Evolutionary conservation across 2,797 vertebrate genomes (phyloP).

Genomic region (Pangasius macronema): DNA sequence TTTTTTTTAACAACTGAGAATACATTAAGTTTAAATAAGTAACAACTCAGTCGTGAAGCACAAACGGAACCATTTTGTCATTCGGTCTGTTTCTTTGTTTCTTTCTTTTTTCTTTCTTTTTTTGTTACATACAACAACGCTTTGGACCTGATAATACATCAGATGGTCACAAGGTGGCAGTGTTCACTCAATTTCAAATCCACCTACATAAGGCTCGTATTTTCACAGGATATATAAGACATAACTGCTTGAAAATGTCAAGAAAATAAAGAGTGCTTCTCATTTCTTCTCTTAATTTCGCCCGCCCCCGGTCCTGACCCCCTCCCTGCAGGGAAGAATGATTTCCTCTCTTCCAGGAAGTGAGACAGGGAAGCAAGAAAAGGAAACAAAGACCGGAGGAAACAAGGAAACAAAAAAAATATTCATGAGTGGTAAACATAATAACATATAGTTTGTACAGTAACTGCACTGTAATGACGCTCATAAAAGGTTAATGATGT

Average conservation of each 20-base stretch:
- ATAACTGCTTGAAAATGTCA: neutral
- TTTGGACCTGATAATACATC: neutral
- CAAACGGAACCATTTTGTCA: neutral
- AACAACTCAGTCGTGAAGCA: neutral
- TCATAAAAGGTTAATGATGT: neutral
- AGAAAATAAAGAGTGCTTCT: neutral
- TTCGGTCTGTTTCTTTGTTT: neutral
- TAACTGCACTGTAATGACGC: neutral
- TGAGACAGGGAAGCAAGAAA: neutral
- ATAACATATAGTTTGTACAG: no score
- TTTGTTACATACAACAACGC: neutral
- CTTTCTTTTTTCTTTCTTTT: neutral
- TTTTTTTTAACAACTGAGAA: neutral
- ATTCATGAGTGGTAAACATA: no score
- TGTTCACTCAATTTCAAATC: neutral
- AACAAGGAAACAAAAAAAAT: no score
- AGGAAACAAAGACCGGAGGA: neutral
- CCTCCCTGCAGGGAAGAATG: neutral
- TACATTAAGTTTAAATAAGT: neutral
- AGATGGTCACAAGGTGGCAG: neutral
- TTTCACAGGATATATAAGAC: neutral
- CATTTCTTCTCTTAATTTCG: neutral
- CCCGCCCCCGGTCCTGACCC: neutral
- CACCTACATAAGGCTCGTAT: neutral
- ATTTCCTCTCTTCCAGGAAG: neutral